phyloP scores from a whole-genome alignment of 2,888 invertebrate species.

The Apamea sordens region DNA sequence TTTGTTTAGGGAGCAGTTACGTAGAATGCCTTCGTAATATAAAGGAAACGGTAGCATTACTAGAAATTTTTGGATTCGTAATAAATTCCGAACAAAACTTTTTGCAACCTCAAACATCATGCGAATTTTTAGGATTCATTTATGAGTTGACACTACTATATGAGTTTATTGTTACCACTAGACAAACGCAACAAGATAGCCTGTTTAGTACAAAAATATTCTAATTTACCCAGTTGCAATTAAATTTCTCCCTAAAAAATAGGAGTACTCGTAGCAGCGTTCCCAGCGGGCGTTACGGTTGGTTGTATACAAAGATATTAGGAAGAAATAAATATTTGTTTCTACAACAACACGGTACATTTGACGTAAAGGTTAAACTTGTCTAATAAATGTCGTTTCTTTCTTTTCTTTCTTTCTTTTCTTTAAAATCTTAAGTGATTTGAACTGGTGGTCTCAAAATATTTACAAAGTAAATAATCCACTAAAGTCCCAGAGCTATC shows the following conservation, averaged over 20 bases:
- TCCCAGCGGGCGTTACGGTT: conserved; percentile 9
- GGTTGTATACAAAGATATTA: conserved; percentile 9
- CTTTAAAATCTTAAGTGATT: not conserved
- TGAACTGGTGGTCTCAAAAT: too few species aligned
- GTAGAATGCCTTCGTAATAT: conserved; percentile 23
- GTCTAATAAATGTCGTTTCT: too few species aligned
- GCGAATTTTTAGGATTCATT: conserved; percentile 30
- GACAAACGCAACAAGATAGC: conserved; percentile 16
- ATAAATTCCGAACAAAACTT: conserved; percentile 29
- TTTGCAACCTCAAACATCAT: conserved; percentile 11
- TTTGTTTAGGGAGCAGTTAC: not conserved
- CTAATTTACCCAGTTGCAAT: not conserved
- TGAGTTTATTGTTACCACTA: conserved; percentile 11
- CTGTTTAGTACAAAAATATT: not conserved
- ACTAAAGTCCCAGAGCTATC: not conserved
- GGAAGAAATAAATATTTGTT: conserved; percentile 15
- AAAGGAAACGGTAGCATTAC: conserved; percentile 3
- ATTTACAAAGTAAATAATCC: not conserved
- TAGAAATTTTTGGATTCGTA: conserved; percentile 19
- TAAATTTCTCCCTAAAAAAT: conserved; percentile 4
- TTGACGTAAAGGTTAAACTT: not conserved
- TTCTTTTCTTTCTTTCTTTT: too few species aligned
- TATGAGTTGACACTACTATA: conserved; percentile 15
- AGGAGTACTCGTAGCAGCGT: conserved; percentile 18
- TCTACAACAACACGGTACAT: not conserved